Base-by-base conservation (phyloP, 2,888 invertebrate species). In the Oligia latruncula region DNA sequence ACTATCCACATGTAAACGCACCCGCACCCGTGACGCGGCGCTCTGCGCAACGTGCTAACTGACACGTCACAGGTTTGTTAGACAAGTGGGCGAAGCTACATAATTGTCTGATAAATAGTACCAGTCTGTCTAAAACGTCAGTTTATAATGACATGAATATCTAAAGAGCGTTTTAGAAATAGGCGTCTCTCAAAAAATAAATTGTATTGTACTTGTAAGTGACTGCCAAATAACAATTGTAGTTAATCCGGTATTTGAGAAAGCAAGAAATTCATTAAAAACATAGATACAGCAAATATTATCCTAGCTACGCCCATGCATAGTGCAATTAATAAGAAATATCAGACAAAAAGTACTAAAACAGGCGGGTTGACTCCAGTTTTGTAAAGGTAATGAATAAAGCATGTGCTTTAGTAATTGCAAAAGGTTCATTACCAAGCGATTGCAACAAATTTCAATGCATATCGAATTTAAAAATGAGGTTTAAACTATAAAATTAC, bases 1-100 rank as follows among this genome's bases (percentile, higher is more conserved):
- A 99, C 99, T 83, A 99, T 99, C 94, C 99, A 99, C 96, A 99
- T 99, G 99, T 99, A 97, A 95, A 46, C 60, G 8, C 72, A 29
- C 58, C 60, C 46, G 65, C 67, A 73, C 74, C 17, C 40, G 23
- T n/a, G 40, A 15, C 68, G 46, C 66, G 65, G 76, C 60, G 49
- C 65, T 67, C 83, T 72, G 79, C 83, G 81, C 80, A 66, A 74
- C 86, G 70, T 80, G 76, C 80, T 80, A 68, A 72, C 80, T 72
- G 60, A 74, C 64, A 64, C 65, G 40, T 46, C 60, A 73, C 29
- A 74, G 68, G 55, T 67, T 75, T 71, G 40, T 62, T 72, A 29
- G 23, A 35, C 23, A 62, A 43, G n/a, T 55, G 71, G 64, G 5
- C 52, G 60, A 40, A 62, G 52, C 58, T 70, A 58, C 40, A 20